Conservation (phyloP, 92 coral and sea anemone genomes). For the Phenganax subtilis region DNA sequence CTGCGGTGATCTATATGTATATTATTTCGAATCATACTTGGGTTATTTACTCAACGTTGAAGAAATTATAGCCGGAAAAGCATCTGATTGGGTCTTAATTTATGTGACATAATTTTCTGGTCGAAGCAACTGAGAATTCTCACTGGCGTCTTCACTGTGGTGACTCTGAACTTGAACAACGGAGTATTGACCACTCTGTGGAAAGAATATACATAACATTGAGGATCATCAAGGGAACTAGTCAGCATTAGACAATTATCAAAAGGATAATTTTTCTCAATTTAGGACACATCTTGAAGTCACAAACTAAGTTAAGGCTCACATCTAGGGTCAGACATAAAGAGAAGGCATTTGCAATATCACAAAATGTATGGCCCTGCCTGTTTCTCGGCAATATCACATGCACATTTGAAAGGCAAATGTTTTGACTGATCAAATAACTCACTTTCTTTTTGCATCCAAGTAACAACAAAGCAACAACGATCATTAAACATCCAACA, state of each 20-base stretch:
- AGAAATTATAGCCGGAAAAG: too few relatives aligned
- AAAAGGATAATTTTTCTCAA: neutral
- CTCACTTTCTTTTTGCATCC: neutral
- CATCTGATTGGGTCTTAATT: neutral
- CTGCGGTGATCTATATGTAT: too few relatives aligned
- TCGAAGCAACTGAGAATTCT: constrained; percentile 8
- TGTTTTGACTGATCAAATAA: neutral
- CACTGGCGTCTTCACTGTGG: neutral
- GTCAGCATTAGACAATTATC: neutral
- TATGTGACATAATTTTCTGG: constrained; percentile 13
- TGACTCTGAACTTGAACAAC: neutral
- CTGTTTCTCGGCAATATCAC: neutral
- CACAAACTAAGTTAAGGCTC: too few relatives aligned
- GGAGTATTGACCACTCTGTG: neutral
- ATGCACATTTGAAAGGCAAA: neutral
- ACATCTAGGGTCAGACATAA: too few relatives aligned
- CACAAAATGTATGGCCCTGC: neutral
- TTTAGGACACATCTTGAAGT: too few relatives aligned
- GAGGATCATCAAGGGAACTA: neutral
- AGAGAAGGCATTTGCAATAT: too few relatives aligned
- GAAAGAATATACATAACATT: neutral
- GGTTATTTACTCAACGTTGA: too few relatives aligned
- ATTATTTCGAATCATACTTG: too few relatives aligned
- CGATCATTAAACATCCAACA: constrained; percentile 15
- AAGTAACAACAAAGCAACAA: constrained; percentile 13